Conservation (phyloP, 2,797 vertebrate species). For the Astyanax mexicanus region DNA sequence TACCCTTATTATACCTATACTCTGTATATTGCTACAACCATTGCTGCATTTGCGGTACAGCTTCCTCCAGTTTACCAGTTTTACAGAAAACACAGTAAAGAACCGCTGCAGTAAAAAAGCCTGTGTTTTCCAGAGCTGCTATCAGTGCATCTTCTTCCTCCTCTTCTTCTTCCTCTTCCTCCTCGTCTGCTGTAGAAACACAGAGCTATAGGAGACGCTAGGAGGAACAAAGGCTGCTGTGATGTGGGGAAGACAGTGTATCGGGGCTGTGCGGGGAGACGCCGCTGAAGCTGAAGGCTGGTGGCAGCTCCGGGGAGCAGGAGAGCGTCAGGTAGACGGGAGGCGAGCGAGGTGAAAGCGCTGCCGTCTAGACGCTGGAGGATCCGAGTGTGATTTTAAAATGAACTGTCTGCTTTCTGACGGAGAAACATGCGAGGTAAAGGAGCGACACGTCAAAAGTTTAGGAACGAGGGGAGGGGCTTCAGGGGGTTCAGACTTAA, state of each 20-base stretch:
- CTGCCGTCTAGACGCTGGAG: conserved; percentile 3
- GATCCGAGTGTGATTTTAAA: conserved; percentile 9
- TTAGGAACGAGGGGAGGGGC: background rate
- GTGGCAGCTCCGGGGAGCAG: conserved; percentile 40
- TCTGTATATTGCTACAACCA: no score
- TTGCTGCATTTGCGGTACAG: no score
- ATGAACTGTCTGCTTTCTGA: conserved; percentile 14
- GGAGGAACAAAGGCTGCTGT: conserved; percentile 18
- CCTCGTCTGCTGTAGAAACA: background rate
- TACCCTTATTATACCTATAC: no score
- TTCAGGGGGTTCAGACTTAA: no score
- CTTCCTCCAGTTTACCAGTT: no score
- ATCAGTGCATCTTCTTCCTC: no score
- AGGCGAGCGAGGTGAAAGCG: background rate
- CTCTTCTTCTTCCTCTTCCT: no score
- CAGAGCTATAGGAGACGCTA: background rate
- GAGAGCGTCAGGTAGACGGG: conserved; percentile 31
- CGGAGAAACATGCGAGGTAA: conserved; percentile 3
- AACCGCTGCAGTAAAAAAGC: no score
- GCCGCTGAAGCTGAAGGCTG: conserved; percentile 28
- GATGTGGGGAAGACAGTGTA: conserved; percentile 11
- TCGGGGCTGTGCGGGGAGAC: conserved; percentile 40
- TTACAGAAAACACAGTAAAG: no score
- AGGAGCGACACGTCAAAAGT: background rate
- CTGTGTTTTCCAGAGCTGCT: background rate